Percentiles rank a stretch among this genome's conserved stretches.
Conservation (phyloP, 2,797 vertebrate genomes). For the Carduelis carduelis region DNA sequence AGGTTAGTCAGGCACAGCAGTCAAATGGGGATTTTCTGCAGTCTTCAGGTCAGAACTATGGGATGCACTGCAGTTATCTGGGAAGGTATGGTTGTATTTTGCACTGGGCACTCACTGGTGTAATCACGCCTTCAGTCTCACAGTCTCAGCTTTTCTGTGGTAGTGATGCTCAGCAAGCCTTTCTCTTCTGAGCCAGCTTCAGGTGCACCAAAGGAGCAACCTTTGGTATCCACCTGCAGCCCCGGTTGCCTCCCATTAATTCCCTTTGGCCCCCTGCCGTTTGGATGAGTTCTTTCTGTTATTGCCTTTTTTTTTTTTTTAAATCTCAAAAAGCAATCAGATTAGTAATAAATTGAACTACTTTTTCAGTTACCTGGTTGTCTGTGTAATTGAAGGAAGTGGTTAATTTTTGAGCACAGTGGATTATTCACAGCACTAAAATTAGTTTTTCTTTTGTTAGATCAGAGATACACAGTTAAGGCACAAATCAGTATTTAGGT, state of each 20-base stretch:
- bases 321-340: background rate
- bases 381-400: constrained; percentile 20
- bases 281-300: background rate
- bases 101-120: fast-evolving
- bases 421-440: background rate
- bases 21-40: background rate
- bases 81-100: background rate
- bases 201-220: background rate
- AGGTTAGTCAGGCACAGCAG: background rate
- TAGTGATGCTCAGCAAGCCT: background rate
- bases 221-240: background rate
- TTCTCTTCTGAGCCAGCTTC: background rate
- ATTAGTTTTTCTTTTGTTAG: constrained; percentile 26
- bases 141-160: background rate
- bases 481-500: background rate
- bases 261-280: background rate
- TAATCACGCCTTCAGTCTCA: background rate
- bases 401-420: constrained; percentile 20
- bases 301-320: background rate
- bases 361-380: background rate
- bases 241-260: background rate
- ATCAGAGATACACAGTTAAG: background rate
- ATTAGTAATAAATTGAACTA: background rate
- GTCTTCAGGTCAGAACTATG: background rate
- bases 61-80: background rate